Percentiles rank a stretch among this genome's conserved stretches.
Evolutionary conservation across 2,797 vertebrate genomes (phyloP).

Genomic region (Melanotaenia trifasciata): DNA sequence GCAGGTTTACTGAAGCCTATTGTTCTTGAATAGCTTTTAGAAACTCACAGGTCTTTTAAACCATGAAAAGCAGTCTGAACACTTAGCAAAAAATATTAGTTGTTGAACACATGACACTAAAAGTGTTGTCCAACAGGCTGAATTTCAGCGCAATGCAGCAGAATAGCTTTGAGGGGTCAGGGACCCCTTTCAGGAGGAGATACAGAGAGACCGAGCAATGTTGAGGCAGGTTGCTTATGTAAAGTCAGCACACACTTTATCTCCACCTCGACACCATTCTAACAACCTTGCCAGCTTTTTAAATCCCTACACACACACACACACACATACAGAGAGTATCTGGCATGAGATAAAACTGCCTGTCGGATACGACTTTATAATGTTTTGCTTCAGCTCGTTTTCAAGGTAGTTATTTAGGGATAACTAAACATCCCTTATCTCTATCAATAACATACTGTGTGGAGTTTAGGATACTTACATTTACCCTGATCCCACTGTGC

Average conservation of each 20-base stretch:
- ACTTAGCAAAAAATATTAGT: conserved; percentile 20
- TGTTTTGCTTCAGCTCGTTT: conserved; percentile 18
- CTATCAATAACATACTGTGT: not conserved
- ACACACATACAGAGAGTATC: conserved; percentile 17
- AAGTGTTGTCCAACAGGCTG: conserved; percentile 35
- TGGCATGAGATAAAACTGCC: conserved; percentile 38
- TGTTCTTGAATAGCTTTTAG: conserved; percentile 4
- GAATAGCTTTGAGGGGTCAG: conserved; percentile 56
- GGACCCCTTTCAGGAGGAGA: conserved; percentile 68
- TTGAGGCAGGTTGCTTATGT: conserved; percentile 50
- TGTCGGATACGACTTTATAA: conserved; percentile 17
- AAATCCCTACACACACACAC: conserved; percentile 19
- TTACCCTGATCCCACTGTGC: not conserved
- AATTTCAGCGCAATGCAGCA: conserved; percentile 47
- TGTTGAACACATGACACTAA: conserved; percentile 33
- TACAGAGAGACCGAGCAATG: conserved; percentile 39
- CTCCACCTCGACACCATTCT: conserved; percentile 28
- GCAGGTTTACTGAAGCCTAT: not conserved
- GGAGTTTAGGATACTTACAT: accelerated
- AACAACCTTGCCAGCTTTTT: conserved; percentile 13
- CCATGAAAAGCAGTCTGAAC: conserved; percentile 2
- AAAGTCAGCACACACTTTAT: conserved; percentile 57
- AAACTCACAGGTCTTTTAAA: not conserved
- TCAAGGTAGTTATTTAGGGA: no score
- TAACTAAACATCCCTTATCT: no score